These are phyloP conservation scores for Drosophila mojavensis DNA, from an alignment of 1,140 invertebrate species.

Conservation along the genomic window DNA sequence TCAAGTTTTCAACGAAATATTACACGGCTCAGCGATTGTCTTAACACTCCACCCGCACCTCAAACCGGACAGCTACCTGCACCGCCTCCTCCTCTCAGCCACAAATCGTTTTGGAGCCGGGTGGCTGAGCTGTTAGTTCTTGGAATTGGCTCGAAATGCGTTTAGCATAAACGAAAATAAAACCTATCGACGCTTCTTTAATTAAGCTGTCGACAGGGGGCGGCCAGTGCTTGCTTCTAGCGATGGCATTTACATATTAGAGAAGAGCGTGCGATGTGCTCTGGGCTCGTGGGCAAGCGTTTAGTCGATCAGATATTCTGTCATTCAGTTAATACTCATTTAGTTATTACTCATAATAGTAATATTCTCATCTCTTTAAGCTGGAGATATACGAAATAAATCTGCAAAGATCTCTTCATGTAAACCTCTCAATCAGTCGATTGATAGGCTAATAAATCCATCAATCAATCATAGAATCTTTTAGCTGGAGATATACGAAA, in stretches of 20 bases:
- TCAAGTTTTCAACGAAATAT: constrained; percentile 45
- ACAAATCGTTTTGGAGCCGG: not conserved
- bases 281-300: not conserved
- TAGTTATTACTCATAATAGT: too few species aligned
- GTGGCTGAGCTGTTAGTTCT: constrained; percentile 49
- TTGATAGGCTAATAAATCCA: not conserved
- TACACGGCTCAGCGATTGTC: constrained; percentile 44
- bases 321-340: too few species aligned
- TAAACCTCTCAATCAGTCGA: too few species aligned
- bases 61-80: not conserved
- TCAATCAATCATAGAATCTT: not conserved
- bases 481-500: too few species aligned
- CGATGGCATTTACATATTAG: constrained; percentile 4
- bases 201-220: constrained; percentile 55
- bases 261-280: not conserved
- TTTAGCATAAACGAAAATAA: constrained; percentile 45
- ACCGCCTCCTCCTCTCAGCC: too few species aligned
- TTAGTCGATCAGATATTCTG: not conserved
- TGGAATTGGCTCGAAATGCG: constrained; percentile 40
- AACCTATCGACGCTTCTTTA: constrained; percentile 53
- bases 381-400: too few species aligned
- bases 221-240: not conserved
- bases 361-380: too few species aligned
- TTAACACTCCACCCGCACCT: constrained; percentile 10
- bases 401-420: not conserved